These are phyloP conservation scores for Lissonota sp. DNA, from an alignment of 2,888 invertebrate genomes.

Conservation along the genomic window DNA sequence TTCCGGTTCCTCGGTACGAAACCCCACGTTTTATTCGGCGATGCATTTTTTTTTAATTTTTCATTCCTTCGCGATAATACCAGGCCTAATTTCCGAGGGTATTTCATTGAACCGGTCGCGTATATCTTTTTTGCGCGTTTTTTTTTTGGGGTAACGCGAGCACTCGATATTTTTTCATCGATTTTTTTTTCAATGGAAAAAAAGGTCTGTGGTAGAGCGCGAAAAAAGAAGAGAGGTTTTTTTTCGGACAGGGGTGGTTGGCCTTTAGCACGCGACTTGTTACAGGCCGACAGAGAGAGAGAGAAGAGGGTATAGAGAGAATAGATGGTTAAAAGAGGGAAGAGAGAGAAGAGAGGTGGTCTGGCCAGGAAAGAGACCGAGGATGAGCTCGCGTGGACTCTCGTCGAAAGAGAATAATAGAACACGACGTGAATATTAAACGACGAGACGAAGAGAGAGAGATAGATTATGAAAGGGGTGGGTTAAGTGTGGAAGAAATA, in stretches of 20 bases:
- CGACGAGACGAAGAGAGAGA: constrained; percentile 3
- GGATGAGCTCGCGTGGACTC: not conserved
- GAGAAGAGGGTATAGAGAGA: not conserved
- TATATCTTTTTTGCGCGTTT: no score
- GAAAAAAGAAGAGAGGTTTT: not conserved
- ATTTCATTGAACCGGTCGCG: no score
- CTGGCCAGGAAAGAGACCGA: constrained; percentile 8
- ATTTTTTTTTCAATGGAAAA: not conserved
- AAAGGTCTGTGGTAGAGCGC: not conserved
- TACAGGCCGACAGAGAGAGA: not conserved
- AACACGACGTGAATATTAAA: constrained; percentile 60
- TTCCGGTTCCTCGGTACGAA: constrained; percentile 42
- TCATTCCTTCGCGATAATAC: not conserved
- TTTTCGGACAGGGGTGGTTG: constrained; percentile 20
- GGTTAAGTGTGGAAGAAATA: constrained; percentile 49
- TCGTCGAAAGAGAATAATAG: constrained; percentile 57
- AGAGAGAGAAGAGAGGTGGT: constrained; percentile 1
- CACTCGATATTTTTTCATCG: not conserved
- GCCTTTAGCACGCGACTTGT: constrained; percentile 47
- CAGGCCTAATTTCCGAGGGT: no score
- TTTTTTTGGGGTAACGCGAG: not conserved
- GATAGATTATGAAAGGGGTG: constrained; percentile 43
- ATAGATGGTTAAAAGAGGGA: constrained; percentile 3
- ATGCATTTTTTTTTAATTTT: constrained; percentile 1
- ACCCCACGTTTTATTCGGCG: constrained; percentile 8